Evolutionary conservation across 2,888 invertebrate genomes (phyloP).

Genomic region (Griposia aprilina): DNA sequence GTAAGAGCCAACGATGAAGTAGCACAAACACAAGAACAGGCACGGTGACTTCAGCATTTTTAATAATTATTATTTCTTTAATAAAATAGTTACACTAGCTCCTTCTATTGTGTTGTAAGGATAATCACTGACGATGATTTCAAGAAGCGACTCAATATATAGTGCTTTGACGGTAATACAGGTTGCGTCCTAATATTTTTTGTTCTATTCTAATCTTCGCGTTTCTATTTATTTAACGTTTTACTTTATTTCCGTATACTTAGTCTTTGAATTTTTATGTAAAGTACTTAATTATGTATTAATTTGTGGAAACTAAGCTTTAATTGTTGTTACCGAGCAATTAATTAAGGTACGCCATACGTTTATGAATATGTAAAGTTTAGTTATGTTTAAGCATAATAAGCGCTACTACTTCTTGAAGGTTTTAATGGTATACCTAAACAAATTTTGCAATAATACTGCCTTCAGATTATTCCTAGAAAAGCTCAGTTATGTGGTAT

Average conservation of each 20-base stretch:
- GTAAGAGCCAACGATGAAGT: conserved; percentile 3
- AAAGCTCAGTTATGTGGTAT: no score
- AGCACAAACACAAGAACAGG: conserved; percentile 42
- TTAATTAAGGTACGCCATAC: neutral
- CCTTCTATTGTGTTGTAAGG: neutral
- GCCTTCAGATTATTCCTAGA: no score
- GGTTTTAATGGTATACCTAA: no score
- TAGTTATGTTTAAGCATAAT: no score
- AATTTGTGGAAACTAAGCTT: conserved; percentile 13
- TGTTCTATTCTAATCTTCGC: conserved; percentile 24
- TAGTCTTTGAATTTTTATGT: neutral
- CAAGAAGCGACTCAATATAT: conserved; percentile 27
- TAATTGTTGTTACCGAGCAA: neutral
- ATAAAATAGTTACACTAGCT: neutral
- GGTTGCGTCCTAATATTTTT: conserved; percentile 23
- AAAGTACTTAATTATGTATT: neutral
- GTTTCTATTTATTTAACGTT: neutral
- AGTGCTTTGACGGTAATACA: conserved; percentile 16
- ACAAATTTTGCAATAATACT: no score
- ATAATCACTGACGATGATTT: conserved; percentile 28
- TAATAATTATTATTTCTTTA: neutral
- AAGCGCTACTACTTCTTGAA: no score
- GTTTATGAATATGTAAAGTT: no score
- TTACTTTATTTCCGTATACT: neutral
- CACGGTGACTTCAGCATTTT: conserved; percentile 42